Evolutionary conservation across 2,888 invertebrate species (phyloP), one percentile per base, ranked within the genome.

Genomic region (Polydrusus pterygomalis): DNA sequence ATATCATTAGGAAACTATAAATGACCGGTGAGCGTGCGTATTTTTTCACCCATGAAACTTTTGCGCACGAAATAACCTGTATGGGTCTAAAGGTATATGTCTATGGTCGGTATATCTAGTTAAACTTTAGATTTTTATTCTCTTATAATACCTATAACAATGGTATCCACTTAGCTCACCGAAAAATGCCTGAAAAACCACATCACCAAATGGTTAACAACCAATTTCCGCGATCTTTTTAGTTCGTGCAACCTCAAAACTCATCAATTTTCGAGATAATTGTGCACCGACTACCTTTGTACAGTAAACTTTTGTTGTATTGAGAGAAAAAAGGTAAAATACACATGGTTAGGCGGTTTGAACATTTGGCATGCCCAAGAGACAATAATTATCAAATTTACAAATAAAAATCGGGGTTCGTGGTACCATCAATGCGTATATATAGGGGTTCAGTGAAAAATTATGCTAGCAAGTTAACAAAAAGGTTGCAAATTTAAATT

Each of bases 191-290:
- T 5, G 34, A 18, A 38, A 60, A 60, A 60, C 58, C 58, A 40
- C 58, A 60, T 17, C 38, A 38, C 58, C 58, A 60, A 60, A 60
- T 60, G 58, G 38, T 38, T 17, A 68, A 68, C 56, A 45, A 68
- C 43, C 68, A 56, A 68, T 68, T 56, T 68, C 68, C 68, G 2
- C 51, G 68, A n/a, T 58, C 45, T 43, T 72, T 72, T 72, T 15
- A 34, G 47, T 72, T 51, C 62, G 70, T 51, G 70, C 63, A 56
- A 64, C 54, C 40, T 54, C 68, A 51, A 62, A 40, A 56, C 40
- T 56, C 56, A 65, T 72, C 72, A 72, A 63, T 72, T 72, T 58
- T 40, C 45, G 65, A 43, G 64, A 68, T 68, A 56, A 68, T 45
- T 45, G 7, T 34, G 43, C 45, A 25, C 25, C 20, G 51, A 45